Percentiles rank a stretch among this genome's conserved stretches.
Conservation (phyloP, 2,888 invertebrate genomes). For the Cheilosia urbana region DNA sequence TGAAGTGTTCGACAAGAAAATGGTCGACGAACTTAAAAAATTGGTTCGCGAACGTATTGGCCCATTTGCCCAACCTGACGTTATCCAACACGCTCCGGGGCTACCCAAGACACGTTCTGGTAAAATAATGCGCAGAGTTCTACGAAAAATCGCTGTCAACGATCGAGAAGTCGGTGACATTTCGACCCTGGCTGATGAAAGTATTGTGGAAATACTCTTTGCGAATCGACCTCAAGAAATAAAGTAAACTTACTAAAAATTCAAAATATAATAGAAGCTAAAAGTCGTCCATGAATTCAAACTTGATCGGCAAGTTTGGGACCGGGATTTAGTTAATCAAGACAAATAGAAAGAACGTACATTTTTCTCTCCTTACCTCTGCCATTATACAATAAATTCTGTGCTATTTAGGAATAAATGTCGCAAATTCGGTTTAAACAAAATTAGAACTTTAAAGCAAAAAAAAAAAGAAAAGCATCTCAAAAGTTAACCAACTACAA, state of each 20-base stretch:
- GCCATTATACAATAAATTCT: conserved; percentile 58
- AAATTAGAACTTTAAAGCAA: conserved; percentile 6
- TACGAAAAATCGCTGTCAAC: conserved; percentile 96
- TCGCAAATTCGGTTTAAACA: conserved; percentile 16
- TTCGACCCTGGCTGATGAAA: conserved; percentile 96
- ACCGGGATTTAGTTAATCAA: conserved; percentile 26
- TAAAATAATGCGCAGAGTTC: conserved; percentile 98
- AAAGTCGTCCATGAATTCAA: conserved; percentile 10
- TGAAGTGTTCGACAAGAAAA: conserved; percentile 87
- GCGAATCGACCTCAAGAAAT: conserved; percentile 87
- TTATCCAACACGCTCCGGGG: conserved; percentile 96
- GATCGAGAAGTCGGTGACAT: conserved; percentile 96
- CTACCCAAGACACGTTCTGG: conserved; percentile 98
- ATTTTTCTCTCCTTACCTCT: conserved; percentile 50
- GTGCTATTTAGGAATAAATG: conserved; percentile 31
- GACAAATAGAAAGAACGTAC: conserved; percentile 17
- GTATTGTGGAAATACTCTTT: conserved; percentile 93
- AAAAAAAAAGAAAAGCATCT: conserved; percentile 32
- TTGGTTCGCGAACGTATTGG: conserved; percentile 96
- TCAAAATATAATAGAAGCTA: background rate
- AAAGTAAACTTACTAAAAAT: conserved; percentile 78
- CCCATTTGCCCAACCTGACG: conserved; percentile 97
- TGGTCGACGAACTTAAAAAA: conserved; percentile 89
- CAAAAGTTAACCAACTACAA: conserved; percentile 31
- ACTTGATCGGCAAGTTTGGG: background rate